Base-by-base conservation (phyloP, 2,113 vertebrate genomes). In the Sinocyclocheilus grahami region DNA sequence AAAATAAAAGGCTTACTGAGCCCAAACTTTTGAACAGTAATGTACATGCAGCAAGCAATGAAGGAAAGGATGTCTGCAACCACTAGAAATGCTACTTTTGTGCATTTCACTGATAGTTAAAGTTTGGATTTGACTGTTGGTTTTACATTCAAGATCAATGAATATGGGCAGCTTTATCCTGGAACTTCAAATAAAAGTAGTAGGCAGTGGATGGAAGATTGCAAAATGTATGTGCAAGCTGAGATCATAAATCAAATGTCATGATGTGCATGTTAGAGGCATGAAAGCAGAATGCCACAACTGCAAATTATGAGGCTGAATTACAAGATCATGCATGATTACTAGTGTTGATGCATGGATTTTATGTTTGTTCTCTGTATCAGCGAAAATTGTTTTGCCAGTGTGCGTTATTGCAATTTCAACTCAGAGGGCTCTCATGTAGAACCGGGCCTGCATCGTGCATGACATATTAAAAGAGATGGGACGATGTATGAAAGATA, bases 241-340 rank as follows among this genome's bases (percentile, higher is more conserved):
- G 33, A 63, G 78, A 33, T 63, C 58, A 81, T 81, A 39, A 81
- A 81, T 65, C 78, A 81, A 65, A 81, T 63, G 78, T 14, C 60
- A 81, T 65, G 22, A 10, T 81, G 33, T 80, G 58, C 22, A 62
- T 63, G 78, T 62, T 42, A 60, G 37, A 81, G 58, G 33, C 78
- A 65, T 81, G 37, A 65, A 81, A 81, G 22, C 55, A 63, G 37
- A 81, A 81, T 65, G 37, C 78, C n/a, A 42, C 4, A 6, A 46
- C 78, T 81, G 78, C 78, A 81, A 16, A 27, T 42, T 24, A 42
- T n/a, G 20, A 46, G 13, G 3, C 37, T 81, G 78, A 53, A 55
- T 5, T 78, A 51, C 76, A 53, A 78, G 24, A 55, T 78, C 48
- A 81, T 65, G 60, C 37, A 18, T 63, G 33, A 81, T 63, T 24